Evolutionary conservation across 2,888 invertebrate genomes (phyloP), one percentile per base, ranked within the genome.

Genomic region (Synanthedon formicaeformis): DNA sequence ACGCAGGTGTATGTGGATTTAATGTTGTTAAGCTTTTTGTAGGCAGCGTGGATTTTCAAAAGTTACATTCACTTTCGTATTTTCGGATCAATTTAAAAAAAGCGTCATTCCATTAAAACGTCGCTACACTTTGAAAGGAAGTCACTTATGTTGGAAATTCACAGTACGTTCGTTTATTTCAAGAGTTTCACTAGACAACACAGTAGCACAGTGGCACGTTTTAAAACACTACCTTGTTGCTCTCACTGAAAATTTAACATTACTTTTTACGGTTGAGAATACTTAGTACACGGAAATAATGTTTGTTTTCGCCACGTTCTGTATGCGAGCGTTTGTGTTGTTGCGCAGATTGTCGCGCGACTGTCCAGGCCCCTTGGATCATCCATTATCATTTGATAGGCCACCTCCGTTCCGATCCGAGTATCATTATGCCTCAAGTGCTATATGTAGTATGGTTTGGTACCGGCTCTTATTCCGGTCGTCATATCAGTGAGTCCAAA

Each of bases 381-480:
- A 70, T 76, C 78, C 75, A 82, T 84, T 81, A 84, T 78, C 73
- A 75, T 80, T 81, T 86, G 86, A 86, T 86, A 71, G 81, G 71
- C 77, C 74, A 86, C 73, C 85, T 86, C 86, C 86, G 86, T 83
- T 83, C 69, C 64, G 69, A 64, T 60, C 63, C 69, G 55, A 50
- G 69, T 67, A 73, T 75, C 72, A 74, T 75, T 76, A 79, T 75
- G 76, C 41, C 23, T 14, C 16, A 40, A 12, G 18, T 23, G 34
- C 34, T 34, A 34, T 34, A 34, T 2, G 53, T 51, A 56, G 63
- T 58, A 64, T 67, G 64, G 67, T 63, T 66, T 66, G 58, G 65
- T 68, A 59, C 60, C 60, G 63, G 63, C 48, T 40, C 51, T 10
- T 50, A 23, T 23, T 23, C 23, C 13, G 48, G 18, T 13, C 53